These are phyloP conservation scores for Tetragnatha versicolor DNA, from an alignment of 1,140 invertebrate genomes.

Conservation along the genomic window DNA sequence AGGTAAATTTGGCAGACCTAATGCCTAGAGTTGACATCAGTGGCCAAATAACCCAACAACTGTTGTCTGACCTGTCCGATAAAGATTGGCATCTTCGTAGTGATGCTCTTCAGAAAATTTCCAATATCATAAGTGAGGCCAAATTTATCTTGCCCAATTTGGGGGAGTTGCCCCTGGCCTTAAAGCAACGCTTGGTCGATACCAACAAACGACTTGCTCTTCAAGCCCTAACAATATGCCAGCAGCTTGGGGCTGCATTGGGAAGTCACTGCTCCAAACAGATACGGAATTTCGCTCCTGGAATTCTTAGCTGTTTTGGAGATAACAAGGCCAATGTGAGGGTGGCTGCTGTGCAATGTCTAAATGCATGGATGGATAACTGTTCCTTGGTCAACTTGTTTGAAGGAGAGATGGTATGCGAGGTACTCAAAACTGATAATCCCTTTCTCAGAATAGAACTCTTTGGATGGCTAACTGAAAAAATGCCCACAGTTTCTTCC, in stretches of 20 bases:
- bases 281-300: conserved; percentile 81
- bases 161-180: conserved; percentile 80
- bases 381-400: conserved; percentile 80
- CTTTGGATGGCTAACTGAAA: conserved; percentile 83
- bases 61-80: conserved; percentile 84
- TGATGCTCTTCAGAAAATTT: conserved; percentile 82
- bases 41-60: conserved; percentile 79
- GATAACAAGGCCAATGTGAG: conserved; percentile 80
- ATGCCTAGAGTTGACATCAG: conserved; percentile 83
- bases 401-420: conserved; percentile 86
- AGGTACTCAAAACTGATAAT: conserved; percentile 84
- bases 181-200: conserved; percentile 80
- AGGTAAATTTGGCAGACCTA: conserved; percentile 72
- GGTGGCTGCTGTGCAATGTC: conserved; percentile 76
- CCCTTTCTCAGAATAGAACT: conserved; percentile 81
- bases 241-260: conserved; percentile 79
- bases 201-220: conserved; percentile 91
- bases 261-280: conserved; percentile 82
- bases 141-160: conserved; percentile 82
- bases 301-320: conserved; percentile 77
- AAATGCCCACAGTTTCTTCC: conserved; percentile 74
- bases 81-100: conserved; percentile 94
- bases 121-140: conserved; percentile 76
- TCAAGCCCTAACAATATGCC: conserved; percentile 80
- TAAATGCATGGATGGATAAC: conserved; percentile 83